Conservation (phyloP, 2,113 vertebrate genomes). For the Bubo blakistoni region DNA sequence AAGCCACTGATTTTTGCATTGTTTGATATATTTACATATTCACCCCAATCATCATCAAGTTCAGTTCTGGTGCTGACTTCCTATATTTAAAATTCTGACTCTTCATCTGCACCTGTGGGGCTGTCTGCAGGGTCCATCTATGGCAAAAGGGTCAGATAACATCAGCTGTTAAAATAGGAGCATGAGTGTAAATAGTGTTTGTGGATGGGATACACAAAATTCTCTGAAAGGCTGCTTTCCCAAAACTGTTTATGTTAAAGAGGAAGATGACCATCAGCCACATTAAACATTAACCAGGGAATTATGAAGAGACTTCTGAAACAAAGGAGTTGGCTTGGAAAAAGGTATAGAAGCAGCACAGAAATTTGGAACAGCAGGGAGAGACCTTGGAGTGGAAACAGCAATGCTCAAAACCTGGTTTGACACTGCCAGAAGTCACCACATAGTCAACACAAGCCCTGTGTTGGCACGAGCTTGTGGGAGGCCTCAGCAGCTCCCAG, state of each 20-base stretch:
- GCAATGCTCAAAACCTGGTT: background rate
- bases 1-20: background rate
- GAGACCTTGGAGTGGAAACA: background rate
- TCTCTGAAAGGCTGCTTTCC: background rate
- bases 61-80: background rate
- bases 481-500: fast-evolving
- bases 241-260: background rate
- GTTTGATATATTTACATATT: background rate
- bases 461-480: fast-evolving
- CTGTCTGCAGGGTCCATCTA: background rate
- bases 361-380: background rate
- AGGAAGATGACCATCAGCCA: background rate
- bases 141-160: background rate
- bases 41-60: background rate
- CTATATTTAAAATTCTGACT: background rate
- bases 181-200: background rate
- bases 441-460: fast-evolving
- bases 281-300: background rate
- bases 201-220: background rate
- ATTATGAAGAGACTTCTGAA: background rate
- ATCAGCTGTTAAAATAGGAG: background rate
- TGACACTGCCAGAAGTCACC: background rate
- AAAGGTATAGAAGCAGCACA: background rate
- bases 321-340: background rate
- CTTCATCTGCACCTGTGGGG: background rate